phyloP scores from a whole-genome alignment of 2,113 vertebrate species.

The Sturnus vulgaris region DNA sequence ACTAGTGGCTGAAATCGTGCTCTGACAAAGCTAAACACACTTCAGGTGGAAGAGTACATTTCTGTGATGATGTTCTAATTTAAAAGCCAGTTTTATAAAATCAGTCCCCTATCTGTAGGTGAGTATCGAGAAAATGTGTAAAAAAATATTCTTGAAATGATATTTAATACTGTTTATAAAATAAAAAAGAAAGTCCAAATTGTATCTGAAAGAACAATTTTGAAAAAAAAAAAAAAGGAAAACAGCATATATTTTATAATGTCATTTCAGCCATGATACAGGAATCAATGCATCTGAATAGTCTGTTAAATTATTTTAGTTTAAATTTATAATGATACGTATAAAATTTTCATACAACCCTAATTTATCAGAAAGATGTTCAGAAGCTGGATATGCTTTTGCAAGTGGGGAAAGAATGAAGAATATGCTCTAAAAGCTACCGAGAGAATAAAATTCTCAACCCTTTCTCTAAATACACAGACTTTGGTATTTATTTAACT shows the following conservation, averaged over 20 bases:
- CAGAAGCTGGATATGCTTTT: background rate
- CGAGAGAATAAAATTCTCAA: background rate
- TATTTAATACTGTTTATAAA: background rate
- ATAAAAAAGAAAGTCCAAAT: background rate
- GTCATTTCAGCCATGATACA: background rate
- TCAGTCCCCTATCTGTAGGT: rapidly evolving
- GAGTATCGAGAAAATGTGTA: background rate
- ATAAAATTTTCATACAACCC: background rate
- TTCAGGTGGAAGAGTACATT: background rate
- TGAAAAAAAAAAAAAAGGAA: too few species aligned
- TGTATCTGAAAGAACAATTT: background rate
- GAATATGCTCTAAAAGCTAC: background rate
- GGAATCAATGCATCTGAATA: background rate
- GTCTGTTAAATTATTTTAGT: background rate
- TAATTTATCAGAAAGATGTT: background rate
- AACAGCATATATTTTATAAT: background rate
- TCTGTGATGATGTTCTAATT: background rate
- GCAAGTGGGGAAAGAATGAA: background rate
- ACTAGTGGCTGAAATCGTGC: background rate
- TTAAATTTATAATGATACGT: background rate
- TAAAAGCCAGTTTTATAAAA: background rate
- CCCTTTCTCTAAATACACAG: background rate
- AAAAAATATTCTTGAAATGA: background rate
- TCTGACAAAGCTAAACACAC: background rate
- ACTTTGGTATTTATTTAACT: background rate